These are phyloP conservation scores for Jacana jacana DNA, from an alignment of 2,113 vertebrate genomes.

Conservation along the genomic window DNA sequence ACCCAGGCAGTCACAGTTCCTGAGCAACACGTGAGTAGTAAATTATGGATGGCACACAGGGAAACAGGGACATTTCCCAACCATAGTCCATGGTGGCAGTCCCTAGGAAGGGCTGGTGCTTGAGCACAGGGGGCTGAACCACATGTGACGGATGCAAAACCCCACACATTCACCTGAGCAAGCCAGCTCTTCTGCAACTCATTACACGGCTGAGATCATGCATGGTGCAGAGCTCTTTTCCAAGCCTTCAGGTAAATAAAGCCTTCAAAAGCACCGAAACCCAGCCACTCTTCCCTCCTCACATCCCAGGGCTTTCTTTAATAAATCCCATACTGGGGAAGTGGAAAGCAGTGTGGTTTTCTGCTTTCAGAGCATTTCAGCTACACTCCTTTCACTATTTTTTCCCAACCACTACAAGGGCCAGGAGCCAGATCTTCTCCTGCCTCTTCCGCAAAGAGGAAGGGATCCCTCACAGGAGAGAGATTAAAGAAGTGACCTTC, in stretches of 20 bases:
- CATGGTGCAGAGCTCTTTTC: not conserved
- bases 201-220: not conserved
- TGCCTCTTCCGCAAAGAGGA: not conserved
- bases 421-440: not conserved
- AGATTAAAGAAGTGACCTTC: not conserved
- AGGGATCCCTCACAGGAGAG: not conserved
- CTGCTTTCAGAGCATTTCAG: not conserved
- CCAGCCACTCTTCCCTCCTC: not conserved
- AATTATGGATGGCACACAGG: accelerated
- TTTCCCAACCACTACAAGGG: not conserved
- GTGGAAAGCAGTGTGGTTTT: not conserved
- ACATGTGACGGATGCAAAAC: not conserved
- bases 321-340: not conserved
- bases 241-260: conserved; percentile 48
- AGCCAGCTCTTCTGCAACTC: not conserved
- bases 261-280: not conserved
- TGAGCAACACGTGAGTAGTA: not conserved
- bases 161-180: not conserved
- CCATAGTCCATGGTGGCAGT: not conserved
- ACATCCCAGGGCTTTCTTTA: not conserved
- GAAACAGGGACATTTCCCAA: not conserved
- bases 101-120: not conserved
- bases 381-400: accelerated
- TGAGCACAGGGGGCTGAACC: not conserved
- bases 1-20: not conserved